These are phyloP conservation scores for Cynoglossus semilaevis DNA, from an alignment of 2,113 vertebrate species.

Conservation along the genomic window DNA sequence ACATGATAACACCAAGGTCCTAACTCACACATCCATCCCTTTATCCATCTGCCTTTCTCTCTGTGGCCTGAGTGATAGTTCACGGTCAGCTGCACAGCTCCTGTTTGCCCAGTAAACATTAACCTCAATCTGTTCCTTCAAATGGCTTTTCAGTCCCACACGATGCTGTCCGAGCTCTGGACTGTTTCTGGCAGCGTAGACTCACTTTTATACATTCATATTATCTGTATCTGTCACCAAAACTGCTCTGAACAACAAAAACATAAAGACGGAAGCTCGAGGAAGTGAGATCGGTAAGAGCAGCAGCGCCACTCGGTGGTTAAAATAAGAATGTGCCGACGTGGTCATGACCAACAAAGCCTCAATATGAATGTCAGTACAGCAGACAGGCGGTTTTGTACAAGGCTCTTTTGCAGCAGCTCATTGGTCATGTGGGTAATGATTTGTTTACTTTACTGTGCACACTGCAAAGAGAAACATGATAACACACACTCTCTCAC, in stretches of 20 bases:
- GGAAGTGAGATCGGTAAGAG: conserved; percentile 23
- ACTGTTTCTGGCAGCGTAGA: not conserved
- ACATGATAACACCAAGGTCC: conserved; percentile 15
- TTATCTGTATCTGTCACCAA: no score
- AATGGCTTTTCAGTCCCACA: conserved; percentile 5
- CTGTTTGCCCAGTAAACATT: conserved; percentile 47
- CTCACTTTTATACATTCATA: no score
- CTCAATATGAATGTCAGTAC: not conserved
- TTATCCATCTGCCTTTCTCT: not conserved
- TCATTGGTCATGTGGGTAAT: not conserved
- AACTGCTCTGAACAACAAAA: not conserved
- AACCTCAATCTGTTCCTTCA: conserved; percentile 5
- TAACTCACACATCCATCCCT: conserved; percentile 1
- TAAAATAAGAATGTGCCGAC: conserved; percentile 2
- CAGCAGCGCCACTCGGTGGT: conserved; percentile 56
- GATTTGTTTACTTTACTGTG: conserved; percentile 23
- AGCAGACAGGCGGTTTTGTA: not conserved
- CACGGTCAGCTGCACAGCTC: conserved; percentile 18
- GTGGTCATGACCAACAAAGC: not conserved
- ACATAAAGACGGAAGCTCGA: not conserved
- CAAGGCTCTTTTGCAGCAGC: not conserved
- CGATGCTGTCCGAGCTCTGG: not conserved
- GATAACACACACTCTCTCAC: conserved; percentile 10
- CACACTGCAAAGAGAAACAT: conserved; percentile 4
- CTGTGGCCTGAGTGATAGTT: conserved; percentile 4